Conservation (phyloP, 2,113 vertebrate species). For the Plestiodon gilberti region DNA sequence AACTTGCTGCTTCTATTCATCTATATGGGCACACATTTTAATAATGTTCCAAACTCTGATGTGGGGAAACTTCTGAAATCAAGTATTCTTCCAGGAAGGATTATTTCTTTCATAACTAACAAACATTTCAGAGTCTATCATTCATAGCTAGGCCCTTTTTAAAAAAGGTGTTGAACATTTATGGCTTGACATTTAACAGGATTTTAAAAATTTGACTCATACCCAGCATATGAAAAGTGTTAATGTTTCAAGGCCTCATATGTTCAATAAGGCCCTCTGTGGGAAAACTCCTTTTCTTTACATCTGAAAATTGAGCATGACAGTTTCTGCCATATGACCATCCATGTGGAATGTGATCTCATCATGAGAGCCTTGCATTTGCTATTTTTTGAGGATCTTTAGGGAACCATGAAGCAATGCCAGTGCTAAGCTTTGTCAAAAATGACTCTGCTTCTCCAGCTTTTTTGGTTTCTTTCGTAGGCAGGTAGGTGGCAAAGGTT, state of each 20-base stretch:
- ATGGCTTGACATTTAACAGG: neutral
- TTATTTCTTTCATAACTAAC: constrained; percentile 24
- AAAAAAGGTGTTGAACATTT: neutral
- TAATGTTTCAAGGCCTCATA: neutral
- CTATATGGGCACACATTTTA: neutral
- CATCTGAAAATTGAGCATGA: neutral
- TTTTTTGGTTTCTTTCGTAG: too few relatives aligned
- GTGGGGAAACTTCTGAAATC: neutral
- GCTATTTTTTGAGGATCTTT: too few relatives aligned
- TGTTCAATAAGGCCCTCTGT: neutral
- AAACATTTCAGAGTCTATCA: neutral
- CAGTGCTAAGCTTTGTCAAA: too few relatives aligned
- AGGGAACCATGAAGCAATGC: too few relatives aligned
- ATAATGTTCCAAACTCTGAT: neutral
- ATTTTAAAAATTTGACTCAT: neutral
- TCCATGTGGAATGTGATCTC: neutral
- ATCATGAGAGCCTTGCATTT: neutral
- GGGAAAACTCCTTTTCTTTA: neutral
- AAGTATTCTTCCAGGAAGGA: neutral
- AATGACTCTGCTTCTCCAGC: too few relatives aligned
- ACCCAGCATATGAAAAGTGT: neutral
- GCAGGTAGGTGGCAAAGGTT: too few relatives aligned
- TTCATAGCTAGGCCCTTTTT: neutral
- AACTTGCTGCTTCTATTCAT: constrained; percentile 1
- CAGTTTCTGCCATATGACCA: neutral